phyloP scores from a whole-genome alignment of 2,888 invertebrate species.

The Ganaspis brasiliensis region DNA sequence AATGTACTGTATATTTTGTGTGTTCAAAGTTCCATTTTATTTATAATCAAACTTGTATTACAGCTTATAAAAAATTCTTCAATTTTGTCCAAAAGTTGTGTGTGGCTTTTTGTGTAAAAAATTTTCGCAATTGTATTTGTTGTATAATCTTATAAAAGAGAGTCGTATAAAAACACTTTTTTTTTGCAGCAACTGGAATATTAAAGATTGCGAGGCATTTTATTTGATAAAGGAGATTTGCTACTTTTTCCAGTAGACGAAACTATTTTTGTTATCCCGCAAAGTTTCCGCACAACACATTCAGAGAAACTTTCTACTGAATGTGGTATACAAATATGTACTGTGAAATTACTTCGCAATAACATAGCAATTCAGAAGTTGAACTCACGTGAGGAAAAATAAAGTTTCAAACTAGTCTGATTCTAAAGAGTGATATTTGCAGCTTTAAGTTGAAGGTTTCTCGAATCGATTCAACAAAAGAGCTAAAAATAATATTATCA shows the following conservation, averaged over 20 bases:
- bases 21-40: no score
- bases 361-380: slow-evolving; percentile 39
- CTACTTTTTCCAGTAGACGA: slow-evolving; percentile 14
- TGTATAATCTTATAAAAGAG: slow-evolving; percentile 3
- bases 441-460: slow-evolving; percentile 31
- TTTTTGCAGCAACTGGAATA: slow-evolving; percentile 15
- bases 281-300: slow-evolving; percentile 32
- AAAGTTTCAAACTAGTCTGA: slow-evolving; percentile 37
- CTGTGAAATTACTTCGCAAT: slow-evolving; percentile 32
- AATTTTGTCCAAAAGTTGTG: no score
- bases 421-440: slow-evolving; percentile 35
- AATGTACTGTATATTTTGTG: no score
- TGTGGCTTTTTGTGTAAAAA: slow-evolving; percentile 7
- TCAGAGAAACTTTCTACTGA: slow-evolving; percentile 20
- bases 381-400: slow-evolving; percentile 34
- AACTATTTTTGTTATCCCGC: slow-evolving; percentile 35
- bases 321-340: slow-evolving; percentile 25
- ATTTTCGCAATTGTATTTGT: neutral
- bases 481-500: slow-evolving; percentile 14
- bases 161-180: neutral
- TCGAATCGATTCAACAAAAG: slow-evolving; percentile 24
- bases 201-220: slow-evolving; percentile 1
- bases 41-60: neutral
- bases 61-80: neutral
- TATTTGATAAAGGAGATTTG: slow-evolving; percentile 29